Evolutionary conservation across 2,888 invertebrate species (phyloP), one percentile per base, ranked within the genome.

Genomic region (Hesperia comma): DNA sequence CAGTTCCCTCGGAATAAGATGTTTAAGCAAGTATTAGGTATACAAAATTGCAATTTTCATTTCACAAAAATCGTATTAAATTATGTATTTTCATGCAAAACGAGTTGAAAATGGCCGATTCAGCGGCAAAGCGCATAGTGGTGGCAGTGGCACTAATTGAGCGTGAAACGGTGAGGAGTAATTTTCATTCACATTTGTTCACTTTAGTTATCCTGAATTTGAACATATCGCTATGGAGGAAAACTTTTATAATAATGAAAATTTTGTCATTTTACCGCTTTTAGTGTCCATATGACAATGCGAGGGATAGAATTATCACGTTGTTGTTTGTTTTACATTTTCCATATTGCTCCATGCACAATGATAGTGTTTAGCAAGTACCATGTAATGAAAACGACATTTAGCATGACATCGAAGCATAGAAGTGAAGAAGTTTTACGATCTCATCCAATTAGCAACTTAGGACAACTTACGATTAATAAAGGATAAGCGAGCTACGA

Each of bases 11-110:
- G 12, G 26, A 12, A 14, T 49, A 14, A 17, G 40, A 19, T 17
- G 37, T 26, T 15, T 14, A 40, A 51, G 37, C 53, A 49, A 61
- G 14, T 33, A 40, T 12, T 54, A 54, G 40, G 33, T 26, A 41
- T 32, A 49, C 62, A 46, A 49, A 51, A 66, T 54, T 66, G 66
- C 54, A 63, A 64, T 64, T 64, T 58, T 53, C 51, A 58, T 58
- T 58, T 64, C 15, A 58, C 58, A 64, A 64, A 64, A 64, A 64
- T 58, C 41, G 51, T 58, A 54, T 54, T 54, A 33, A 58, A 63
- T 63, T 63, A 58, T 43, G 57, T 58, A 37, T 56, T 55, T 64
- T 53, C 43, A 58, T 57, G 64, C 41, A 43, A 53, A 64, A 15
- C 40, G 63, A 37, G 19, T 49, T 32, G 53, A 17, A 41, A 58